These are phyloP conservation scores for Oryzias melastigma DNA, from an alignment of 2,113 vertebrate genomes.

Conservation along the genomic window DNA sequence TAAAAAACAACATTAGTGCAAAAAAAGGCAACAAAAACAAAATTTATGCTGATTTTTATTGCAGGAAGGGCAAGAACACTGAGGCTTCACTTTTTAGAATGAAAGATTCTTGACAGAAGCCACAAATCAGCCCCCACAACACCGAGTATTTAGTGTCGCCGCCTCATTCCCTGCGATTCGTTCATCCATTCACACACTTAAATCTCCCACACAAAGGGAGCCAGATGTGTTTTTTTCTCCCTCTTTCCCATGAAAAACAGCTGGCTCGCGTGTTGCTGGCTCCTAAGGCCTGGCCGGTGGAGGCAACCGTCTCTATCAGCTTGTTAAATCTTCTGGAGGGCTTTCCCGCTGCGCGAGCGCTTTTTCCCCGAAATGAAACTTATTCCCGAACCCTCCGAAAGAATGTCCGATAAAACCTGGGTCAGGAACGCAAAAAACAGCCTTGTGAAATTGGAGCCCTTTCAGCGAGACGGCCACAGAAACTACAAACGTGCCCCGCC, in stretches of 20 bases:
- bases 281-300: slow-evolving; percentile 70
- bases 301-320: slow-evolving; percentile 53
- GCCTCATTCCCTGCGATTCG: slow-evolving; percentile 12
- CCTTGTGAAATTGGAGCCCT: slow-evolving; percentile 56
- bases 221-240: slow-evolving; percentile 47
- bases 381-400: slow-evolving; percentile 37
- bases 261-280: slow-evolving; percentile 50
- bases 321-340: slow-evolving; percentile 44
- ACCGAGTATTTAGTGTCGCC: slow-evolving; percentile 33
- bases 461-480: slow-evolving; percentile 37
- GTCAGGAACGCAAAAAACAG: slow-evolving; percentile 63
- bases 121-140: slow-evolving; percentile 31
- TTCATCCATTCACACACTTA: slow-evolving; percentile 32
- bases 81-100: slow-evolving; percentile 18
- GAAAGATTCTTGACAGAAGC: slow-evolving; percentile 22
- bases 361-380: slow-evolving; percentile 39
- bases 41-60: slow-evolving; percentile 16
- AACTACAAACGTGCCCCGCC: slow-evolving; percentile 58
- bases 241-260: slow-evolving; percentile 38
- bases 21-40: slow-evolving; percentile 12
- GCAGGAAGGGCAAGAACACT: slow-evolving; percentile 10
- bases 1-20: slow-evolving; percentile 2
- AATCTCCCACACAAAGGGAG: slow-evolving; percentile 38
- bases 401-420: slow-evolving; percentile 56
- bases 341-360: slow-evolving; percentile 17